phyloP scores from a whole-genome alignment of 64 coral and sea anemone species.

The Stichodactyla mertensii region DNA sequence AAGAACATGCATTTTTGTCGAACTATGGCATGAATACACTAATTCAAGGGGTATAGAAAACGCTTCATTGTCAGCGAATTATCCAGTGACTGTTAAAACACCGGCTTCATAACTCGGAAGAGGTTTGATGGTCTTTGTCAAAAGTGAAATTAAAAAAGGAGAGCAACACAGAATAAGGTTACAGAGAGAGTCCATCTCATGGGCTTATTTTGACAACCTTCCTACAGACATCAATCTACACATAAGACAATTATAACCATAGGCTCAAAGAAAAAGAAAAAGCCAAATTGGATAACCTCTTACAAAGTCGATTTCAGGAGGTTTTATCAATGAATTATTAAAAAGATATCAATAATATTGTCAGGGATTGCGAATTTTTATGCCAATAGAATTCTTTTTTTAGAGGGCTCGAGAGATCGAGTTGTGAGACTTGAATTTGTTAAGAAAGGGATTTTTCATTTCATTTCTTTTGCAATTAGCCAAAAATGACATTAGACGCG shows the following conservation, averaged over 20 bases:
- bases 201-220: not conserved
- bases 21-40: not conserved
- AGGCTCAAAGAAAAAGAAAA: not conserved
- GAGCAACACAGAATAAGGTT: not conserved
- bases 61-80: not conserved
- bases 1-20: not conserved
- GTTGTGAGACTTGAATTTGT: no score
- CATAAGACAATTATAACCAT: constrained; percentile 4
- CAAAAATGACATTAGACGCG: constrained; percentile 3
- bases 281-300: not conserved
- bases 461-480: not conserved
- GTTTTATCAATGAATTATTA: constrained; percentile 6
- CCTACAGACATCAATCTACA: constrained; percentile 9
- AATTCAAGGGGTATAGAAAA: not conserved
- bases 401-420: not conserved
- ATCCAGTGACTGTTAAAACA: not conserved
- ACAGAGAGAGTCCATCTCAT: not conserved
- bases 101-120: not conserved
- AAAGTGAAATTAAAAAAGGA: constrained; percentile 4
- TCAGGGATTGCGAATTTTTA: not conserved
- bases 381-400: not conserved
- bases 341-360: not conserved
- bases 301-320: not conserved
- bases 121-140: not conserved
- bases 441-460: not conserved